Evolutionary conservation across 1,140 invertebrate genomes (phyloP), one percentile per base, ranked within the genome.

Genomic region (Dufourea novaeangliae): DNA sequence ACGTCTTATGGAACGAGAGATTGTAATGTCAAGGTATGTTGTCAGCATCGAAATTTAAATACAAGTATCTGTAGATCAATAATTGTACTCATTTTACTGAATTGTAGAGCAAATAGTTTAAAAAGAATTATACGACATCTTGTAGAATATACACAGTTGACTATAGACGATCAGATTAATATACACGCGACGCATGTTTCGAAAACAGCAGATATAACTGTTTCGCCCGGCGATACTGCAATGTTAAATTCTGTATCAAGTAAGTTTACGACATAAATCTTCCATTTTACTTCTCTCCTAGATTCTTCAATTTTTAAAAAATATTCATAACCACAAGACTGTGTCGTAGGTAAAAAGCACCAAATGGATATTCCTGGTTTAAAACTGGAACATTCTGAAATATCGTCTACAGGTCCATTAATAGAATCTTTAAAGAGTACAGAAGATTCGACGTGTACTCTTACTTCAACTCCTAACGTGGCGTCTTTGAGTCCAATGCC

Each of bases 41-140:
- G 39, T 41, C 20, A 61, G 66, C 29, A 57, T 11, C 44, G n/a
- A 20, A 46, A 44, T 12, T 46, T 64, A 27, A 52, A 50, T 34
- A 39, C n/a, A 41, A 41, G 46, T 29, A 61, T 52, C 50, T 1
- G 57, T 68, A 52, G 1, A 57, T 1, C 3, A 20, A 68, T 57
- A 59, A 73, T 27, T 50, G 27, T 76, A 56, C 37, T 74, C 50
- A 14, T 72, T 78, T 61, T 79, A 80, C 63, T 14, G 11, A 25
- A 68, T 68, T 69, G 17, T 63, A 91, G 95, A 64, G 95, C 95
- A 2, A 94, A 98, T 89, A 98, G 97, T 92, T 94, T 98, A 75
- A 98, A 98, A 87, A 95, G 96, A 85, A 97, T 97, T 61, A 95
- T 98, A 39, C 94, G 96, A 81, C 96, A 95, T 91, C 94, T 98